These are phyloP conservation scores for Oscheius sp. DNA, from an alignment of 1,140 invertebrate species.

Conservation along the genomic window DNA sequence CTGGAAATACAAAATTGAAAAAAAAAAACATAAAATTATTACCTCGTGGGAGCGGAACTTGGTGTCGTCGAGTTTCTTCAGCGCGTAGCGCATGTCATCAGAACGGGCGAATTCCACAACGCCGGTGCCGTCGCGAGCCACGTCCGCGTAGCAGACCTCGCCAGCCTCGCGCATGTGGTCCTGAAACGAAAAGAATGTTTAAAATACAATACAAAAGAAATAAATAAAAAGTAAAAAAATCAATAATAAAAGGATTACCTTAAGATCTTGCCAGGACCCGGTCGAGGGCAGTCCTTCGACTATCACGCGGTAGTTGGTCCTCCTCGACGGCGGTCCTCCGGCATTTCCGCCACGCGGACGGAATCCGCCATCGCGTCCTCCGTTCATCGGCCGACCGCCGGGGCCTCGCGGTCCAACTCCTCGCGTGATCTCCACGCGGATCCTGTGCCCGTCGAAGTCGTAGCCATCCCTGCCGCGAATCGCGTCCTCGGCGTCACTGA, in stretches of 20 bases:
- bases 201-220: neutral
- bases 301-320: slow-evolving; percentile 52
- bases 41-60: slow-evolving; percentile 96
- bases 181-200: slow-evolving; percentile 25
- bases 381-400: slow-evolving; percentile 53
- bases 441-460: slow-evolving; percentile 93
- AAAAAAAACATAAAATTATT: neutral
- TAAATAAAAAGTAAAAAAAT: neutral
- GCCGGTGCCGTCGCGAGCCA: slow-evolving; percentile 88
- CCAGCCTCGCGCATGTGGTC: slow-evolving; percentile 99
- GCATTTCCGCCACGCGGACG: slow-evolving; percentile 43
- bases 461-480: slow-evolving; percentile 93
- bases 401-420: slow-evolving; percentile 69
- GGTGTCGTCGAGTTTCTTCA: slow-evolving; percentile 96
- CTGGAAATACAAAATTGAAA: neutral
- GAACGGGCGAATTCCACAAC: slow-evolving; percentile 93
- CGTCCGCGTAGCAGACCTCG: slow-evolving; percentile 97
- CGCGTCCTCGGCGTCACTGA: slow-evolving; percentile 95
- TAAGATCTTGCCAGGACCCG: slow-evolving; percentile 95
- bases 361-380: neutral
- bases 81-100: slow-evolving; percentile 98
- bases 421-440: slow-evolving; percentile 88
- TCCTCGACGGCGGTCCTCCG: slow-evolving; percentile 53
- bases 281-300: slow-evolving; percentile 75
- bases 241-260: too few species aligned